A percentile compares a stretch with the other conserved stretches of the same genome.
These are phyloP conservation scores for Nannoperca obscura DNA, from an alignment of 2,797 vertebrate genomes.

Conservation along the genomic window DNA sequence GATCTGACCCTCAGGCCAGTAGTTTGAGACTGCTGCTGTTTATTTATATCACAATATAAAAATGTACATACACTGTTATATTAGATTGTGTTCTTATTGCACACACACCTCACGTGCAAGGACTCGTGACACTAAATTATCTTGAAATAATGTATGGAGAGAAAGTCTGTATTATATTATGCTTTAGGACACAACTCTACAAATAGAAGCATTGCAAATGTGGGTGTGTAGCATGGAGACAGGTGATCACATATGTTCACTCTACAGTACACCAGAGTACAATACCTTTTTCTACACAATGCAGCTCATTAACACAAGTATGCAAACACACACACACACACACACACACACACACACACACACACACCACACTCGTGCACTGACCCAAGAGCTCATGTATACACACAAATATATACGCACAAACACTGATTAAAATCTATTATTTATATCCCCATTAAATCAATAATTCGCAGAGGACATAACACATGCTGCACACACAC, in stretches of 20 bases:
- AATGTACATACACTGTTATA: background rate
- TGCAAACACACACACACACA: background rate
- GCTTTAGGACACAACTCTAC: background rate
- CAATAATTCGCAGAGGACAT: slow-evolving; percentile 9
- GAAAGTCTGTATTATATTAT: background rate
- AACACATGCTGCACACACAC: slow-evolving; percentile 1
- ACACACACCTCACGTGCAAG: background rate
- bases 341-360: background rate
- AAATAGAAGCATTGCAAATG: background rate
- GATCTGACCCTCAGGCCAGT: no score
- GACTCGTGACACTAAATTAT: slow-evolving; percentile 7
- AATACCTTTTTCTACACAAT: background rate
- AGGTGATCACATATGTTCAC: background rate
- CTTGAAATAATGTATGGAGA: background rate
- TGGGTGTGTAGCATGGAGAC: background rate
- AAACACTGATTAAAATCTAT: background rate
- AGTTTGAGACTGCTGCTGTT: background rate
- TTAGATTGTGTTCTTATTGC: background rate
- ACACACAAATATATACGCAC: background rate
- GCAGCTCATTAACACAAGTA: background rate
- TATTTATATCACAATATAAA: background rate
- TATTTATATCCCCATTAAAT: slow-evolving; percentile 30
- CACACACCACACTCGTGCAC: background rate
- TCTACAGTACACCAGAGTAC: background rate
- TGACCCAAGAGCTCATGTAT: background rate